These are phyloP conservation scores for Crotophaga sulcirostris DNA, from an alignment of 2,113 vertebrate genomes.

Conservation along the genomic window DNA sequence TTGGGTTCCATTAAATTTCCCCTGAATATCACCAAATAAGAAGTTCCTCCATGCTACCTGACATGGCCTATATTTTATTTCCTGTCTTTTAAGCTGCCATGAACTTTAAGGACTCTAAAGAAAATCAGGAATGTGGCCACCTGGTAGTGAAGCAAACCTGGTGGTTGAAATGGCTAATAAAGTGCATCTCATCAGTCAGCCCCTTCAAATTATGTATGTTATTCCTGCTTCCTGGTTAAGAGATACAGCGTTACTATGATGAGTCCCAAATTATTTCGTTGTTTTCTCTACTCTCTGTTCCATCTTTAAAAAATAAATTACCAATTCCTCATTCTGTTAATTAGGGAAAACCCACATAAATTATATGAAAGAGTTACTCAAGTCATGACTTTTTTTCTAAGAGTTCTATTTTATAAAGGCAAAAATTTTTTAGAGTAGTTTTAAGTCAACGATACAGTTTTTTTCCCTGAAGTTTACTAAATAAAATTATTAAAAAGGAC, in stretches of 20 bases:
- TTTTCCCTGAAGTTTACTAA: not conserved
- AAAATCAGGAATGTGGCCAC: not conserved
- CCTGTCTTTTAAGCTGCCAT: not conserved
- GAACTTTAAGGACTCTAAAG: not conserved
- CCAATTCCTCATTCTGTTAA: not conserved
- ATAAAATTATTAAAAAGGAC: not conserved
- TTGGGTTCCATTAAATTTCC: not conserved
- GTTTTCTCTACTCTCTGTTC: not conserved
- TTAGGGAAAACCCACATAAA: not conserved
- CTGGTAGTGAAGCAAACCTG: not conserved
- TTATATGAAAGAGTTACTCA: not conserved
- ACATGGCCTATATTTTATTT: not conserved
- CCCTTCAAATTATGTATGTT: not conserved
- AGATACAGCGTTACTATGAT: not conserved
- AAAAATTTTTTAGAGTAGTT: no score
- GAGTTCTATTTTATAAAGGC: not conserved
- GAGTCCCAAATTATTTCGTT: slow-evolving; percentile 20
- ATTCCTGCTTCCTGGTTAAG: not conserved
- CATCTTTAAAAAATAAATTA: slow-evolving; percentile 34
- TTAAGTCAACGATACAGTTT: not conserved
- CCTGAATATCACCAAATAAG: not conserved
- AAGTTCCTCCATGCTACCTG: accelerated
- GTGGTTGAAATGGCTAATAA: not conserved
- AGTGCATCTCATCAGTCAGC: not conserved
- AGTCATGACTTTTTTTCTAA: not conserved